phyloP scores from a whole-genome alignment of 2,888 invertebrate species.

The Spialia ferax region DNA sequence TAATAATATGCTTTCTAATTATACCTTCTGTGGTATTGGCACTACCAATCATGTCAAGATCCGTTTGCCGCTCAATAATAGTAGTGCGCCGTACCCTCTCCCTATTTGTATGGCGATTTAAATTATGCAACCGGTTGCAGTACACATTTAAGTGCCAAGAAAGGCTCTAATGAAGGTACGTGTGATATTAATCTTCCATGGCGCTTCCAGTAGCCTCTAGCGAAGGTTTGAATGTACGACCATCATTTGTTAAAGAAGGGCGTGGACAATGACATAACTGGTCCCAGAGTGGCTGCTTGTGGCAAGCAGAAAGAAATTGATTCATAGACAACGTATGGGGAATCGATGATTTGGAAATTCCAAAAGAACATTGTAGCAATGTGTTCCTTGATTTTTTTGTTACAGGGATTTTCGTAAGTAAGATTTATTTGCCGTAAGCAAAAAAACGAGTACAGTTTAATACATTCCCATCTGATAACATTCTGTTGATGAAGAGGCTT shows the following conservation, averaged over 20 bases:
- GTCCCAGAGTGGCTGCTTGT: conserved; percentile 8
- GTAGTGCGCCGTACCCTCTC: not conserved
- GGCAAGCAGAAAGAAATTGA: conserved; percentile 12
- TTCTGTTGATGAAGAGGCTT: too few relatives aligned
- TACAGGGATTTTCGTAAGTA: not conserved
- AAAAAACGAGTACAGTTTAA: too few relatives aligned
- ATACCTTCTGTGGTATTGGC: too few relatives aligned
- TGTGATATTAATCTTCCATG: conserved; percentile 38
- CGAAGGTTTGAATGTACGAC: conserved; percentile 16
- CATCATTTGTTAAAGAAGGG: conserved; percentile 27
- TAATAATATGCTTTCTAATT: too few relatives aligned
- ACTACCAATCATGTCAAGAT: too few relatives aligned
- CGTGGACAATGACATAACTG: conserved; percentile 26
- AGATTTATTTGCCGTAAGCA: too few relatives aligned
- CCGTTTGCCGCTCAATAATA: too few relatives aligned
- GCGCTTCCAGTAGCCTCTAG: conserved; percentile 28
- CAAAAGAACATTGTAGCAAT: conserved; percentile 6
- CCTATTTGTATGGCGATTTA: conserved; percentile 10
- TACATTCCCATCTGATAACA: too few relatives aligned
- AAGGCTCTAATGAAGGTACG: conserved; percentile 38
- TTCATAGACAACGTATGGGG: conserved; percentile 12
- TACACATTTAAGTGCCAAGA: conserved; percentile 22
- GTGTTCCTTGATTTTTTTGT: not conserved
- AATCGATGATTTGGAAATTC: conserved; percentile 15
- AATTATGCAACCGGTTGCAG: conserved; percentile 27